Conservation (phyloP, 2,888 invertebrate species). For the Pristionchus mayeri region DNA sequence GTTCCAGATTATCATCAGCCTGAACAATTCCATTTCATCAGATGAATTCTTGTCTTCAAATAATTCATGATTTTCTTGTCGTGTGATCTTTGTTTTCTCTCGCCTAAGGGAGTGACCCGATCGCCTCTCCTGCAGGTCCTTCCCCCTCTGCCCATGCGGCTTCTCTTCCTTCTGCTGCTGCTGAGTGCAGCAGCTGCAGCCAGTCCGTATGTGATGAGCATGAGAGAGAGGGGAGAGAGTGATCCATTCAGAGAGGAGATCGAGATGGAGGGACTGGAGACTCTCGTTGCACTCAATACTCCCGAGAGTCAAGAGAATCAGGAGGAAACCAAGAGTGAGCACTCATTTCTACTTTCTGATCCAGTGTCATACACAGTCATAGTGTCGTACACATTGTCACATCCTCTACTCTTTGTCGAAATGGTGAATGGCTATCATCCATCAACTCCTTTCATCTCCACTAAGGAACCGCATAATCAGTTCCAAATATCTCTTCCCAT, state of each 20-base stretch:
- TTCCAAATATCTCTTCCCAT: slow-evolving; percentile 27
- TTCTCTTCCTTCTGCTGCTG: not conserved
- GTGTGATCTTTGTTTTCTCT: not conserved
- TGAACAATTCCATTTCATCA: no score
- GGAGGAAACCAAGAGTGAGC: not conserved
- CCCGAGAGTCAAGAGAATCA: not conserved
- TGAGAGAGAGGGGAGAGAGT: no score
- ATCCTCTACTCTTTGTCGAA: not conserved
- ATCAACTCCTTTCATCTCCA: not conserved
- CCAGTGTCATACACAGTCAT: not conserved
- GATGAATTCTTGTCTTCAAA: no score
- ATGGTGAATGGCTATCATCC: not conserved
- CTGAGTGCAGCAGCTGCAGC: not conserved
- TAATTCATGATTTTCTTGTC: not conserved
- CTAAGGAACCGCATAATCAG: slow-evolving; percentile 31
- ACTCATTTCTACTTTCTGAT: not conserved
- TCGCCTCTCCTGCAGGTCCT: not conserved
- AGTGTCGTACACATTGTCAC: not conserved
- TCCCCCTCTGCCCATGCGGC: slow-evolving; percentile 13
- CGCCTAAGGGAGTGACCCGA: not conserved
- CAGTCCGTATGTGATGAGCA: slow-evolving; percentile 9
- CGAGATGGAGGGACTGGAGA: slow-evolving; percentile 24
- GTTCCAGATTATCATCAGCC: no score
- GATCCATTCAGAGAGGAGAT: not conserved
- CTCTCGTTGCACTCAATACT: slow-evolving; percentile 7